Conservation (phyloP, 2,888 invertebrate genomes). For the Acronicta alni region DNA sequence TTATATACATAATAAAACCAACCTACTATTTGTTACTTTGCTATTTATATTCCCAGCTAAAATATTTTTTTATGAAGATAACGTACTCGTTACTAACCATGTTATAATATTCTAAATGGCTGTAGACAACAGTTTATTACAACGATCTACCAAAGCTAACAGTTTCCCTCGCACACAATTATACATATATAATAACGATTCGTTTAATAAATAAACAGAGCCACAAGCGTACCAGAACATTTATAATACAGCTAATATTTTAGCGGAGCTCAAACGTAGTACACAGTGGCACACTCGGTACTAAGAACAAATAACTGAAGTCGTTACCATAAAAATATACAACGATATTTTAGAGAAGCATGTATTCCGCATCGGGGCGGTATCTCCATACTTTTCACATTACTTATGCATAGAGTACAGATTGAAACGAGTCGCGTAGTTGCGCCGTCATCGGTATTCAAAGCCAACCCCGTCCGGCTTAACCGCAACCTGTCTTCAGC, state of each 20-base stretch:
- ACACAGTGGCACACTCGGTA: conserved; percentile 53
- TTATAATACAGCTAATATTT: conserved; percentile 32
- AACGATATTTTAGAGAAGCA: conserved; percentile 82
- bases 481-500: conserved; percentile 77
- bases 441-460: conserved; percentile 86
- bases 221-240: conserved; percentile 14
- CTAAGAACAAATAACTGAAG: conserved; percentile 80
- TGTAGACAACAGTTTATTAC: conserved; percentile 3
- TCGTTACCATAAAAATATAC: conserved; percentile 84
- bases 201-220: conserved; percentile 33
- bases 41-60: conserved; percentile 1
- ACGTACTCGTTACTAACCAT: neutral
- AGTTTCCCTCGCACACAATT: conserved; percentile 4
- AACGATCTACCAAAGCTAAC: neutral
- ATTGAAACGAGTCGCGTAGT: conserved; percentile 86
- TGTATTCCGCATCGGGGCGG: conserved; percentile 78
- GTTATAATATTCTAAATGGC: neutral
- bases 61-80: neutral
- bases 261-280: conserved; percentile 24
- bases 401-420: conserved; percentile 88
- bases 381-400: conserved; percentile 88
- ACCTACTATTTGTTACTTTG: too few relatives aligned
- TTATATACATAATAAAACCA: too few relatives aligned
- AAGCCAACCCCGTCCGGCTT: conserved; percentile 77
- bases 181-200: conserved; percentile 26